A percentile compares a stretch with the other conserved stretches of the same genome.
These are phyloP conservation scores for Sebastes vulpes DNA, from an alignment of 2,797 vertebrate genomes.

Conservation along the genomic window DNA sequence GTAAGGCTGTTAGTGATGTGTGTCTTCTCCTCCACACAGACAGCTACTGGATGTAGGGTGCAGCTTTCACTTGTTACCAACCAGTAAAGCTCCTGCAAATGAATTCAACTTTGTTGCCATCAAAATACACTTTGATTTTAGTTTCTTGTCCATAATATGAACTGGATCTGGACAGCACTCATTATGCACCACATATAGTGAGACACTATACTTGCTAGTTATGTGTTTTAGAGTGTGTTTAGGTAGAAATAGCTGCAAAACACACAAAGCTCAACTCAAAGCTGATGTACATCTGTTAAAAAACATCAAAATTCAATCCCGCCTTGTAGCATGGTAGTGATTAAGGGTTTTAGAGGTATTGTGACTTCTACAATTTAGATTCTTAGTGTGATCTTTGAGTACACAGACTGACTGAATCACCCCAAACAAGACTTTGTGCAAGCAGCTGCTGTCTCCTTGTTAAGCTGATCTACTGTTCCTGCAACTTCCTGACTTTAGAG, in stretches of 20 bases:
- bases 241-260: not conserved
- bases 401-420: not conserved
- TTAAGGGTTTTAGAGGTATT: not conserved
- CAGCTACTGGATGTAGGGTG: not conserved
- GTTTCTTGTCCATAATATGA: not conserved
- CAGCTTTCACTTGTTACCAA: not conserved
- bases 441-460: conserved; percentile 49
- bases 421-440: not conserved
- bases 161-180: not conserved
- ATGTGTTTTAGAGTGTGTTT: not conserved
- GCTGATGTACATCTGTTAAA: not conserved
- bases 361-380: not conserved
- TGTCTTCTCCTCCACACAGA: not conserved
- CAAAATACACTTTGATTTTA: not conserved
- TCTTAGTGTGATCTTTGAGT: not conserved
- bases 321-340: not conserved
- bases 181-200: not conserved
- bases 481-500: conserved; percentile 50
- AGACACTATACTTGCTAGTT: not conserved
- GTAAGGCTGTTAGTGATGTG: no score
- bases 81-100: not conserved
- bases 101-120: not conserved
- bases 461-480: conserved; percentile 53
- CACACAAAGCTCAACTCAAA: not conserved
- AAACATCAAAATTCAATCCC: not conserved